These are phyloP conservation scores for Chelon auratus DNA, from an alignment of 2,797 vertebrate species.

Conservation along the genomic window DNA sequence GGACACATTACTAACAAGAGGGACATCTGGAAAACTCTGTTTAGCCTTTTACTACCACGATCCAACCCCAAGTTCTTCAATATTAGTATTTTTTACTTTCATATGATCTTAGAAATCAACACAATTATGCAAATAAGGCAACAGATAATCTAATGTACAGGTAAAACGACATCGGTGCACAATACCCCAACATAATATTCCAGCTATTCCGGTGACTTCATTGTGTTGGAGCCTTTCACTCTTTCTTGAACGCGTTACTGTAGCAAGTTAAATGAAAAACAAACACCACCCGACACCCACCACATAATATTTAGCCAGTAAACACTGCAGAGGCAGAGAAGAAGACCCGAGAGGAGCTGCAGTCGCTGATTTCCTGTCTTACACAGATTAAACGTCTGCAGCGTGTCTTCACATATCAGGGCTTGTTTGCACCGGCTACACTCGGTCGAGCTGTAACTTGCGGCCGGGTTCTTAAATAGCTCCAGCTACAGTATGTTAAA, in stretches of 20 bases:
- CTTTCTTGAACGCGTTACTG: neutral
- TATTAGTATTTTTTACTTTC: too few relatives aligned
- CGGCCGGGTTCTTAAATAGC: neutral
- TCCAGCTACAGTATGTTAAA: neutral
- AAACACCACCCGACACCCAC: slow-evolving; percentile 21
- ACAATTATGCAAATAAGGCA: too few relatives aligned
- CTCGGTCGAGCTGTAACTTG: neutral
- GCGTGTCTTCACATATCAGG: neutral
- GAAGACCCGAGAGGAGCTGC: slow-evolving; percentile 6
- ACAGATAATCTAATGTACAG: too few relatives aligned
- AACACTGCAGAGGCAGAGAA: slow-evolving; percentile 5
- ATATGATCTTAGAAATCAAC: too few relatives aligned
- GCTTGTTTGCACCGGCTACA: neutral
- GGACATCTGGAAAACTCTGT: too few relatives aligned
- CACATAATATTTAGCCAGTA: slow-evolving; percentile 16
- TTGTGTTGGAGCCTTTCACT: neutral
- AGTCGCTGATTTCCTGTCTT: slow-evolving; percentile 1
- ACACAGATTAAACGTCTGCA: neutral
- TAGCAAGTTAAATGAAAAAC: neutral
- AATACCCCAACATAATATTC: neutral
- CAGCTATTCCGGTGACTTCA: neutral
- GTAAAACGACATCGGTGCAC: too few relatives aligned
- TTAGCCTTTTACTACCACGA: too few relatives aligned
- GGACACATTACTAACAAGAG: too few relatives aligned
- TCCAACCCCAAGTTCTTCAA: too few relatives aligned